Conservation (phyloP, 2,888 invertebrate species). For the Thecophora atra region DNA sequence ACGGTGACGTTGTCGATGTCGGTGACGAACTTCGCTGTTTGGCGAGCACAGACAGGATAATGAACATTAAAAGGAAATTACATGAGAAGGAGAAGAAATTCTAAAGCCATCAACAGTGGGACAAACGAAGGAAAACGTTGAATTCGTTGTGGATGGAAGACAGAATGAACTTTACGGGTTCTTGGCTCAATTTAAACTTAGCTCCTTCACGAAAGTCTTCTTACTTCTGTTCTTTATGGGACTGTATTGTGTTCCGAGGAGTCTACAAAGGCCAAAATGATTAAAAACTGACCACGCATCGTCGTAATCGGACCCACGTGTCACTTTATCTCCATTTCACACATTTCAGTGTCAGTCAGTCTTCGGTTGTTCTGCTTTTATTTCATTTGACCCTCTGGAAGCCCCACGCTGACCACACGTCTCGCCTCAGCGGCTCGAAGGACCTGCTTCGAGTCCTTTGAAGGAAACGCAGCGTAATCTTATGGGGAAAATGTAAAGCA, state of each 20-base stretch:
- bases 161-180: not conserved
- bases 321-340: not conserved
- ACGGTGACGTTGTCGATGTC: not conserved
- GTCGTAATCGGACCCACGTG: no score
- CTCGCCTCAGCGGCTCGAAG: not conserved
- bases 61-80: constrained; percentile 17
- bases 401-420: constrained; percentile 25
- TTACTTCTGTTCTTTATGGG: not conserved
- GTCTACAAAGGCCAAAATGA: no score
- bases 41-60: constrained; percentile 21
- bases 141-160: not conserved
- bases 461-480: constrained; percentile 7
- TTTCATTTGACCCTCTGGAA: constrained; percentile 25
- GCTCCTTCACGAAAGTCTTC: not conserved
- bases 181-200: not conserved
- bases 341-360: not conserved
- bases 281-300: no score
- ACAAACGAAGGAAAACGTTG: not conserved
- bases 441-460: constrained; percentile 4
- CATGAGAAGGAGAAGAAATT: not conserved
- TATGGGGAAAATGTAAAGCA: constrained; percentile 24
- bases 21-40: not conserved
- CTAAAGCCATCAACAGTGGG: not conserved
- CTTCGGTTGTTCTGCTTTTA: constrained; percentile 15
- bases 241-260: no score